These are phyloP conservation scores for Achatina immaculata DNA, from an alignment of 1,140 invertebrate genomes.

Conservation along the genomic window DNA sequence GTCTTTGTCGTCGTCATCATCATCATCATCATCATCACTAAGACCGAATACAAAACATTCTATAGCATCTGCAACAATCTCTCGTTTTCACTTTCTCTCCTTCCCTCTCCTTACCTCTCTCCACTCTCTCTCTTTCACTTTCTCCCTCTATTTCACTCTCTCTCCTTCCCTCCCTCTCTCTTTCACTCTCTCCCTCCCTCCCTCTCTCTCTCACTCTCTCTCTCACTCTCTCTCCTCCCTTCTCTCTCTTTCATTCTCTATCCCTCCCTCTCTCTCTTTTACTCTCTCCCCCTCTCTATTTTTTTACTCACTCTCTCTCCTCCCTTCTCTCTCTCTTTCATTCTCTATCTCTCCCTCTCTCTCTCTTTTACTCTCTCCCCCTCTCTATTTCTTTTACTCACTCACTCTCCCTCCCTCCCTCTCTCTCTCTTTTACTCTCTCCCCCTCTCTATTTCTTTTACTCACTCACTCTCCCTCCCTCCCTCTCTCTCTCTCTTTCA, in stretches of 20 bases:
- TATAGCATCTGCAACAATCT: too few species aligned
- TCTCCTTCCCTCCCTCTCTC: not conserved
- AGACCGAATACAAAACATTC: too few species aligned
- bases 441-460: too few species aligned
- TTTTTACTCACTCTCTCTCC: too few species aligned
- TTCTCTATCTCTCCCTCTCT: too few species aligned
- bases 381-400: not conserved
- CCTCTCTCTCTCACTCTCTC: not conserved
- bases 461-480: too few species aligned
- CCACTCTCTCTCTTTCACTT: not conserved
- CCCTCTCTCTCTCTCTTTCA: too few species aligned
- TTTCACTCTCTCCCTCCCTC: too few species aligned
- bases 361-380: too few species aligned
- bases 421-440: constrained; percentile 9
- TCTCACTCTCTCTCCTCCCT: not conserved
- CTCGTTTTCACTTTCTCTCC: not conserved
- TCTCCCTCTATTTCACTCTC: not conserved
- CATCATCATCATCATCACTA: too few species aligned
- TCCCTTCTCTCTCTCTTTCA: too few species aligned
- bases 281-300: not conserved
- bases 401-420: not conserved
- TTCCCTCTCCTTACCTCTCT: not conserved
- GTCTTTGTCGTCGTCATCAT: too few species aligned
- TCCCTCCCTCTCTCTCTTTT: not conserved
- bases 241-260: not conserved